phyloP scores from a whole-genome alignment of 2,888 invertebrate genomes.

The Hypsopygia costalis region DNA sequence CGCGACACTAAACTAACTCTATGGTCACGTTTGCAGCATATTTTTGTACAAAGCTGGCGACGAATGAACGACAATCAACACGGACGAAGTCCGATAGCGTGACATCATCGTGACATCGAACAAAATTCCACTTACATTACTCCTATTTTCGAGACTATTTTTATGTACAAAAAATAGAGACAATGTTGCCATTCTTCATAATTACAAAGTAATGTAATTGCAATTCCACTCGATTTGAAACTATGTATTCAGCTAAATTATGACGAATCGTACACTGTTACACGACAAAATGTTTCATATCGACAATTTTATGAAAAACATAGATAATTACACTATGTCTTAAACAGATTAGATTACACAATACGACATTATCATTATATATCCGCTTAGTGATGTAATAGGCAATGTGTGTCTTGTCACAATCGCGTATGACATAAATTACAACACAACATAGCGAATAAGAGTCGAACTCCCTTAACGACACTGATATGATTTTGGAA shows the following conservation, averaged over 20 bases:
- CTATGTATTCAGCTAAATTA: conserved; percentile 39
- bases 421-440: neutral
- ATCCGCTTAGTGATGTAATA: too few relatives aligned
- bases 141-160: conserved; percentile 36
- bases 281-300: neutral
- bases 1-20: conserved; percentile 26
- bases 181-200: conserved; percentile 42
- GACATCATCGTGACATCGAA: conserved; percentile 27
- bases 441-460: neutral
- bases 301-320: neutral
- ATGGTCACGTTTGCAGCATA: conserved; percentile 31
- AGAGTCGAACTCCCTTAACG: neutral
- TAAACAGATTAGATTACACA: too few relatives aligned
- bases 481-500: neutral
- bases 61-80: conserved; percentile 43
- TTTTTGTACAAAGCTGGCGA: conserved; percentile 42
- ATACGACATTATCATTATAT: too few relatives aligned
- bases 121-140: conserved; percentile 43
- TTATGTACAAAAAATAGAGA: conserved; percentile 53
- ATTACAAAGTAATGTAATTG: conserved; percentile 36
- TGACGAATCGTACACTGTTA: conserved; percentile 40
- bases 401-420: too few relatives aligned
- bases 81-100: conserved; percentile 32
- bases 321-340: too few relatives aligned
- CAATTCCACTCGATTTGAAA: conserved; percentile 41